These are phyloP conservation scores for Palloptera scutellata DNA, from an alignment of 2,888 invertebrate species.

Conservation along the genomic window DNA sequence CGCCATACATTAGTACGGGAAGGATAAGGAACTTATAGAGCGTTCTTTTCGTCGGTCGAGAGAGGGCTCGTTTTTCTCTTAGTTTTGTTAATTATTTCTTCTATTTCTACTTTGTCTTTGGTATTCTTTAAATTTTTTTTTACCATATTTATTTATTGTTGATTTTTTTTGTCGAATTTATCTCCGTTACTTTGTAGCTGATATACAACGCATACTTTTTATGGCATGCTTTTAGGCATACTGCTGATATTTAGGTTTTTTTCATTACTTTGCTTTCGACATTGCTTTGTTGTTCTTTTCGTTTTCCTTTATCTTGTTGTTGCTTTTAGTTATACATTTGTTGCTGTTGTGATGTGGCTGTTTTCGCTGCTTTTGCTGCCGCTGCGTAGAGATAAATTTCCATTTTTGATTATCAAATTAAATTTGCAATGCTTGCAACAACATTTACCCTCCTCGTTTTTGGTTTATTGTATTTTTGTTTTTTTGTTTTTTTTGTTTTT, in stretches of 20 bases:
- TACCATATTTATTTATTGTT: neutral
- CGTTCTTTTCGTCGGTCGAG: no score
- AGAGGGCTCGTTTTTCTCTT: no score
- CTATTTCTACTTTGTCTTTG: neutral
- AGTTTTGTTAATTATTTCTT: no score
- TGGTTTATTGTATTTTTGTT: neutral
- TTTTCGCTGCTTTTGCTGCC: neutral
- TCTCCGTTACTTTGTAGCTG: conserved; percentile 42
- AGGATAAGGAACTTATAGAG: no score
- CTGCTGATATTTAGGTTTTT: conserved; percentile 31
- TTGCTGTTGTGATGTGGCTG: conserved; percentile 28
- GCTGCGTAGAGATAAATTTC: conserved; percentile 11
- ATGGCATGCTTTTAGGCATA: no score
- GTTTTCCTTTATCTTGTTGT: conserved; percentile 23
- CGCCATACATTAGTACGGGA: no score
- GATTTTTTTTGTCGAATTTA: neutral
- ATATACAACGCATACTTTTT: no score
- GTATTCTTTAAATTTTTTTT: neutral
- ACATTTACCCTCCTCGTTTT: conserved; percentile 14
- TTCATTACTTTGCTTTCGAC: conserved; percentile 31
- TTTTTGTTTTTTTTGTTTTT: neutral
- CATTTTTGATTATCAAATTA: conserved; percentile 30
- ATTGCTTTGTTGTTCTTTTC: conserved; percentile 10
- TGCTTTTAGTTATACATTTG: no score
- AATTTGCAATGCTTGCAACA: conserved; percentile 28